Base-by-base conservation (phyloP, 2,888 invertebrate genomes). In the Xylocampa areola region DNA sequence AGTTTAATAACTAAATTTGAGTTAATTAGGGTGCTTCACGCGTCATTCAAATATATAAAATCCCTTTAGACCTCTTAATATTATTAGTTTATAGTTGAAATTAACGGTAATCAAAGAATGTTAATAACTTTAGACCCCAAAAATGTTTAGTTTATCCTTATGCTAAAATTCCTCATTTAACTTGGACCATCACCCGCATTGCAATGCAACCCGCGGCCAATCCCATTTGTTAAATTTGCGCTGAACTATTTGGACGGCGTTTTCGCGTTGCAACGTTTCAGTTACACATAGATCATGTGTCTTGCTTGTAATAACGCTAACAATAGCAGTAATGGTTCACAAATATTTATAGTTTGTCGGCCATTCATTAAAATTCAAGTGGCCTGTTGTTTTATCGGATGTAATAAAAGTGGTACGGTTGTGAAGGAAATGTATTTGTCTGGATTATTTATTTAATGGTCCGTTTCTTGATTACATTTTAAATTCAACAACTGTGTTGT, bases 161-260 rank as follows among this genome's bases (percentile, higher is more conserved):
- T n/a, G n/a, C n/a, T n/a, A n/a, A n/a, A n/a, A n/a, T n/a, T n/a
- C 2, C 23, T 23, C 23, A 32, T 50, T 27, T 6, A 58, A 59
- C 77, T 86, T 86, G 76, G 27, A 63, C 82, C 88, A 82, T 13
- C 55, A 53, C 4, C 50, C 27, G 63, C 70, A 78, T 77, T 78
- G 84, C 83, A 77, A 86, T 85, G 87, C 85, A 86, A 83, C 82
- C 83, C 83, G 77, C 84, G 86, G 80, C 84, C 85, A 84, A 87
- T 85, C 82, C 91, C 89, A 91, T 92, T 90, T 87, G 92, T 92
- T 91, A 90, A 90, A 87, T 89, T 91, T 87, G 80, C 88, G 87
- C 86, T 86, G 84, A 89, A 88, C 90, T 86, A 88, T 90, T 90
- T 87, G 87, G 88, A 85, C 80, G 78, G 60, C 52, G 52, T 58